A percentile compares a stretch with the other conserved stretches of the same genome.
phyloP scores from a whole-genome alignment of 2,113 vertebrate species.

The Lophochroa leadbeateri region DNA sequence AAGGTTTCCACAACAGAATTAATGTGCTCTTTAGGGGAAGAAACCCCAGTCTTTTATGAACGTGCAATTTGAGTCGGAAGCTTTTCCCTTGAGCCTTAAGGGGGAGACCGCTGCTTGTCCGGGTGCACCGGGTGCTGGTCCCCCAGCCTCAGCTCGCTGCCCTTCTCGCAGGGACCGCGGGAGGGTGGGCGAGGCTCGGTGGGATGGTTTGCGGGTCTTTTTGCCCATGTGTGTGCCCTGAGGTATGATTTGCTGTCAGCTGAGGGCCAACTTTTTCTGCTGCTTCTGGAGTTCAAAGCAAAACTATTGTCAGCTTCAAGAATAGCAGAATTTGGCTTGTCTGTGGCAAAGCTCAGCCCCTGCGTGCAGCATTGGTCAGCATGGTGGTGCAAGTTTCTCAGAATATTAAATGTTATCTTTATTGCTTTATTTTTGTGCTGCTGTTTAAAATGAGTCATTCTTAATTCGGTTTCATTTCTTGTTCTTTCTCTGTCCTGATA shows the following conservation, averaged over 20 bases:
- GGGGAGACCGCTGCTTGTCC: background rate
- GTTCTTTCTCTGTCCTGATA: background rate
- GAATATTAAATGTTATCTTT: background rate
- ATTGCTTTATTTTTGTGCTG: background rate
- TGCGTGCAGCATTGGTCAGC: background rate
- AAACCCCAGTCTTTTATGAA: background rate
- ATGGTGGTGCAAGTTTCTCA: background rate
- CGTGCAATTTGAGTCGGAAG: background rate
- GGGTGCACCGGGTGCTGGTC: background rate
- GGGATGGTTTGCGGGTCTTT: background rate
- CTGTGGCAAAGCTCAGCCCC: background rate
- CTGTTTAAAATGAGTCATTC: background rate
- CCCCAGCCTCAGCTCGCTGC: background rate
- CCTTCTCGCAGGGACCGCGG: fast-evolving
- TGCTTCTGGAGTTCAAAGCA: background rate
- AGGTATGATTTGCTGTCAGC: background rate
- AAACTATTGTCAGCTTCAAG: background rate
- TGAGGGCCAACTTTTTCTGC: background rate
- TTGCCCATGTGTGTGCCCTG: background rate
- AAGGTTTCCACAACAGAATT: background rate
- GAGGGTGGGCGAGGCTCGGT: background rate
- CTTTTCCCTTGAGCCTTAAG: background rate
- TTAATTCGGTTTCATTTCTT: background rate
- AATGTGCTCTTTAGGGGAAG: background rate
- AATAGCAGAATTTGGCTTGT: background rate